Conservation (phyloP, 1,140 invertebrate species). For the Geopemphigus sp. region DNA sequence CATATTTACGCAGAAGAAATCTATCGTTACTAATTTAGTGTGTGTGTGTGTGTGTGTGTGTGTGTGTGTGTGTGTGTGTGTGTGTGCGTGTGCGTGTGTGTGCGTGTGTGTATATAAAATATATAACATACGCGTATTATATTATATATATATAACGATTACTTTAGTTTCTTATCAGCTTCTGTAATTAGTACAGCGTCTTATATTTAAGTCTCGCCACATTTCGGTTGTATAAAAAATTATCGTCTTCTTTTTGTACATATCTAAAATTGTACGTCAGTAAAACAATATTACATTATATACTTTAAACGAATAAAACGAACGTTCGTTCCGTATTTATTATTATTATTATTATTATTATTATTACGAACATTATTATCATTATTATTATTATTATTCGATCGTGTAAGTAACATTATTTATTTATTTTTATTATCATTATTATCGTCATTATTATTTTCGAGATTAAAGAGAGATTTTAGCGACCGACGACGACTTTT, state of each 20-base stretch:
- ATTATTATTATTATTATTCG: no score
- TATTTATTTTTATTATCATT: no score
- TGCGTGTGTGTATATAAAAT: no score
- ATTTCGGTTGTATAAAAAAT: slow-evolving; percentile 43
- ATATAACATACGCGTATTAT: slow-evolving; percentile 4
- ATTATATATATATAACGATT: slow-evolving; percentile 21
- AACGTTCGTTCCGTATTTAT: background rate
- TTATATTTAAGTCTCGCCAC: slow-evolving; percentile 20
- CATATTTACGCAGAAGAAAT: background rate
- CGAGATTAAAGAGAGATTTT: background rate
- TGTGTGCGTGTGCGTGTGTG: no score
- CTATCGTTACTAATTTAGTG: slow-evolving; percentile 37
- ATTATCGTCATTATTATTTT: no score
- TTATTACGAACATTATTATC: no score
- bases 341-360: no score
- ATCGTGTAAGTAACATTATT: no score
- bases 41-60: background rate
- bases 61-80: no score
- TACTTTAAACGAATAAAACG: background rate
- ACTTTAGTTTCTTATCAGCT: slow-evolving; percentile 40
- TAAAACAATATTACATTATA: slow-evolving; percentile 7
- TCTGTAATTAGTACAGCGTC: slow-evolving; percentile 36
- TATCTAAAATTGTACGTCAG: slow-evolving; percentile 19
- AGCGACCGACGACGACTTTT: background rate
- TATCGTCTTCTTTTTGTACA: slow-evolving; percentile 31